Conservation (phyloP, 1,140 invertebrate species). For the Nasonia longicornis region DNA sequence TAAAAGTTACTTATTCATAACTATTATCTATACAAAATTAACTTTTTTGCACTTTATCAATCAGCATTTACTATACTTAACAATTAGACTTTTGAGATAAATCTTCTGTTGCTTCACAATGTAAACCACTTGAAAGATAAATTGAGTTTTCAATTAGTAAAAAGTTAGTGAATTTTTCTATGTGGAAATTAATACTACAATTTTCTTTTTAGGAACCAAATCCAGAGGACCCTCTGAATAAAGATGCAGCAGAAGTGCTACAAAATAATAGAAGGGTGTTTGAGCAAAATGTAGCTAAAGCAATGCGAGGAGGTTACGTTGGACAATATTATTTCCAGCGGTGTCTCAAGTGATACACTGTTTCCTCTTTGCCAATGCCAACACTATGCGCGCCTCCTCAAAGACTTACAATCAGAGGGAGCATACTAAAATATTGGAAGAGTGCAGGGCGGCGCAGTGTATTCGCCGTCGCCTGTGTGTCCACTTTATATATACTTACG, state of each 20-base stretch:
- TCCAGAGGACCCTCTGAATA: slow-evolving; percentile 98
- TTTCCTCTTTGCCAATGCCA: slow-evolving; percentile 42
- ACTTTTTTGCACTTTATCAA: no score
- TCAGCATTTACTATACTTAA: no score
- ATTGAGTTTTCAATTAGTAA: not conserved
- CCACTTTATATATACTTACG: slow-evolving; percentile 61
- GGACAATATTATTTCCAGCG: slow-evolving; percentile 94
- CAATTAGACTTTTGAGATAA: no score
- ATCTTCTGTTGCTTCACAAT: no score
- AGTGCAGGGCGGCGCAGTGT: slow-evolving; percentile 51
- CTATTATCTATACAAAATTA: no score
- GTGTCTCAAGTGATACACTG: slow-evolving; percentile 90
- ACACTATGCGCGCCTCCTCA: slow-evolving; percentile 50
- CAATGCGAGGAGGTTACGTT: slow-evolving; percentile 95
- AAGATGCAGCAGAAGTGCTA: slow-evolving; percentile 98
- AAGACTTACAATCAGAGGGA: slow-evolving; percentile 53
- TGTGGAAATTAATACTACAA: no score
- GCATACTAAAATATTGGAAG: slow-evolving; percentile 52
- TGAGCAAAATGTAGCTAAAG: slow-evolving; percentile 96
- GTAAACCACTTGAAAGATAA: not conserved
- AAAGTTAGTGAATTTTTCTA: no score
- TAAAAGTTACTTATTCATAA: no score
- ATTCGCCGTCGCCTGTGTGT: slow-evolving; percentile 51
- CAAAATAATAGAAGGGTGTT: slow-evolving; percentile 94
- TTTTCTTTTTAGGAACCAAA: slow-evolving; percentile 87